A percentile compares a stretch with the other conserved stretches of the same genome.
Evolutionary conservation across 2,888 invertebrate genomes (phyloP).

Genomic region (Ramazzottius varieornatus): DNA sequence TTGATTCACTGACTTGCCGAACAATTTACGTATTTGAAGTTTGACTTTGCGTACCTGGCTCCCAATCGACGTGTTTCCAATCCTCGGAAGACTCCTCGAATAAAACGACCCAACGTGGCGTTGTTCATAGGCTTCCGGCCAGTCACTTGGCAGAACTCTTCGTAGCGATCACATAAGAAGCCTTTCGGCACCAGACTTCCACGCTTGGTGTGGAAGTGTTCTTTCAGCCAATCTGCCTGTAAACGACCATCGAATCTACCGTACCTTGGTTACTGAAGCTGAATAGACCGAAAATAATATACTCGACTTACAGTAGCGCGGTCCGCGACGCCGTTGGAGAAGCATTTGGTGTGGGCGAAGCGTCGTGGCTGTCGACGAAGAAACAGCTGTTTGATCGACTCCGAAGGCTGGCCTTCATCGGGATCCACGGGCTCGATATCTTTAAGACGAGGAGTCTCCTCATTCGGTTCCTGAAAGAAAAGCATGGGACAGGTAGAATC

Average conservation of each 20-base stretch:
- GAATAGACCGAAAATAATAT: neutral
- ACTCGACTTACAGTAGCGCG: neutral
- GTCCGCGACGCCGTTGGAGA: neutral
- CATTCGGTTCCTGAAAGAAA: no score
- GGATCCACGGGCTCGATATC: no score
- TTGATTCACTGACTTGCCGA: no score
- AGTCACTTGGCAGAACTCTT: neutral
- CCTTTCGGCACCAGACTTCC: neutral
- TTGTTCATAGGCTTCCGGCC: neutral
- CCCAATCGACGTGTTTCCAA: neutral
- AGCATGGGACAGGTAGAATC: no score
- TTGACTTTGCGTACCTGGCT: neutral
- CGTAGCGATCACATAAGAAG: slow-evolving; percentile 1
- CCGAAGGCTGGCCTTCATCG: no score
- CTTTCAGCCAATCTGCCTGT: neutral
- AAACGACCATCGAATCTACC: neutral
- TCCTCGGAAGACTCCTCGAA: neutral
- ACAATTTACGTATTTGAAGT: neutral
- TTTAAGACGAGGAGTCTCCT: no score
- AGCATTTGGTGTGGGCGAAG: neutral
- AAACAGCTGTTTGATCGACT: neutral
- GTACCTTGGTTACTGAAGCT: neutral
- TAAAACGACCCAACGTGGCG: neutral
- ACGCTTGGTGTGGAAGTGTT: neutral
- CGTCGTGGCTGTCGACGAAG: neutral